Evolutionary conservation across 2,113 vertebrate species (phyloP).

Genomic region (Lipophrys pholis): DNA sequence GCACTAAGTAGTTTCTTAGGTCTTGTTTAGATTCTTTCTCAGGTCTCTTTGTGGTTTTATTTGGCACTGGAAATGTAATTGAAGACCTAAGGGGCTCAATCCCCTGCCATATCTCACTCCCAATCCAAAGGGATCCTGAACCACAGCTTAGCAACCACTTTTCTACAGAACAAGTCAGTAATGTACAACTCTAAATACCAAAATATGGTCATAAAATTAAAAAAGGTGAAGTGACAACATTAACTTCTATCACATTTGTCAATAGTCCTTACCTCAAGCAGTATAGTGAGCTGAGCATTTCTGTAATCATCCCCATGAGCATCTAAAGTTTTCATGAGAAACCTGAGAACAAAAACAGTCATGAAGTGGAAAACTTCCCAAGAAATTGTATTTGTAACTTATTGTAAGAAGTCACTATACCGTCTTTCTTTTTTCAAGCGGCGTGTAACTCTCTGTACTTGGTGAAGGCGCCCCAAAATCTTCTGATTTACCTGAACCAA

Average conservation of each 20-base stretch:
- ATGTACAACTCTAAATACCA: too few species aligned
- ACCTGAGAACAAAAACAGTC: conserved; percentile 76
- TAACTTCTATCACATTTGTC: not conserved
- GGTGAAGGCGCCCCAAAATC: conserved; percentile 89
- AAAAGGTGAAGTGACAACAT: too few species aligned
- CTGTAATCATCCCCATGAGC: conserved; percentile 90
- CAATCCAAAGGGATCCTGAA: too few species aligned
- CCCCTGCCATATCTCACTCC: too few species aligned
- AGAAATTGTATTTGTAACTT: not conserved
- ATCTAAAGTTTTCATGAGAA: conserved; percentile 91
- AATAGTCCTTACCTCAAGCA: conserved; percentile 85
- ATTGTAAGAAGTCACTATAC: conserved; percentile 62
- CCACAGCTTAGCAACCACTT: too few species aligned
- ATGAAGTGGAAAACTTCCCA: conserved; percentile 1
- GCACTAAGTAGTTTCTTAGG: too few species aligned
- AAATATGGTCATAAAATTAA: too few species aligned
- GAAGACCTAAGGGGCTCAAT: too few species aligned
- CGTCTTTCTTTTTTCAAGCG: conserved; percentile 89
- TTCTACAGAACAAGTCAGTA: too few species aligned
- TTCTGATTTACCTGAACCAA: conserved; percentile 88
- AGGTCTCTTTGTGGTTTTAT: too few species aligned
- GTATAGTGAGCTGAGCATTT: conserved; percentile 86
- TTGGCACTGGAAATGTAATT: too few species aligned
- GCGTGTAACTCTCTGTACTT: conserved; percentile 89
- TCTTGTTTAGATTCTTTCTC: too few species aligned